Percentiles rank a stretch among this genome's conserved stretches.
Evolutionary conservation across 2,888 invertebrate genomes (phyloP).

Genomic region (Pyrrhosoma nymphula): DNA sequence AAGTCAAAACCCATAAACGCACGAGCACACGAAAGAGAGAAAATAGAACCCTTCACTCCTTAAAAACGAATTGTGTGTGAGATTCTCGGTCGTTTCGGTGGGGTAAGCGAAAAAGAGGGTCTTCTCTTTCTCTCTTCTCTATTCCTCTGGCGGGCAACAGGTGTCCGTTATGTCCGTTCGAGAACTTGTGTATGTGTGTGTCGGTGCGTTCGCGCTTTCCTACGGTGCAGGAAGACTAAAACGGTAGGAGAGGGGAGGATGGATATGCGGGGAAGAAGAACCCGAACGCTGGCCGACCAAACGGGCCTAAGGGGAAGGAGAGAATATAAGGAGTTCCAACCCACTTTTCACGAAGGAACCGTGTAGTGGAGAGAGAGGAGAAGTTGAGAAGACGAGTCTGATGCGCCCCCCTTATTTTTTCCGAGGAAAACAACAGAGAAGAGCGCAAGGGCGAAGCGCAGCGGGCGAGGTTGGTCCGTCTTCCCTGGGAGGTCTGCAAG

Average conservation of each 20-base stretch:
- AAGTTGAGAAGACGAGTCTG: not conserved
- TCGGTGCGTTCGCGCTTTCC: not conserved
- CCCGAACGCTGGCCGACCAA: not conserved
- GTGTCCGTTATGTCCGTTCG: conserved; percentile 35
- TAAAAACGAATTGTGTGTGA: not conserved
- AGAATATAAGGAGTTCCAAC: not conserved
- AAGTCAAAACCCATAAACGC: not conserved
- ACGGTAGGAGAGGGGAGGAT: not conserved
- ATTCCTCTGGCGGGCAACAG: conserved; percentile 3
- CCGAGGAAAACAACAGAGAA: not conserved
- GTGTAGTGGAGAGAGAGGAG: not conserved
- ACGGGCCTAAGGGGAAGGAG: not conserved
- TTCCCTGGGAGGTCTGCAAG: not conserved
- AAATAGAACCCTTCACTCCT: not conserved
- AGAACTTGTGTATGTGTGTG: not conserved
- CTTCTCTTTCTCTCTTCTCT: not conserved
- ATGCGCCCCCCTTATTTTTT: not conserved
- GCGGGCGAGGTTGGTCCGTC: not conserved
- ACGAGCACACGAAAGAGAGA: too few relatives aligned
- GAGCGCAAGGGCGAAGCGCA: not conserved
- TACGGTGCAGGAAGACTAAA: not conserved
- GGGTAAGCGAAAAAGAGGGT: not conserved
- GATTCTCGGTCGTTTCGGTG: not conserved
- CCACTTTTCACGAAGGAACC: conserved; percentile 36
- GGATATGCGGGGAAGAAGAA: not conserved